These are phyloP conservation scores for Jacana jacana DNA, from an alignment of 2,113 vertebrate genomes.

Conservation along the genomic window DNA sequence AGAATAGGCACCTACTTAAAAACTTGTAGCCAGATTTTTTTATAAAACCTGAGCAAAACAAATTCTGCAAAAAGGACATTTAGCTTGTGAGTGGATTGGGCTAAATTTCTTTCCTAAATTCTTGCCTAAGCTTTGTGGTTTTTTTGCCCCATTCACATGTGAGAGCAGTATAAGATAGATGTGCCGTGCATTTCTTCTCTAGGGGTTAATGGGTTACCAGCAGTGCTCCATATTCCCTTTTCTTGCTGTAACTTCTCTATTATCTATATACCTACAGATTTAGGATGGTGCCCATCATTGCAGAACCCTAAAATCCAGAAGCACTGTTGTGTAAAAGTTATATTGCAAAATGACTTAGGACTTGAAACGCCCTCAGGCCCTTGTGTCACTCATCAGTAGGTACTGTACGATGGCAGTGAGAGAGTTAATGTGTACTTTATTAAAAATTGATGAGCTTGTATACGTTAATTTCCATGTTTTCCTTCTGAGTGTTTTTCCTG, in stretches of 20 bases:
- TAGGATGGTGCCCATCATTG: neutral
- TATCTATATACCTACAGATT: neutral
- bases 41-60: neutral
- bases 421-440: neutral
- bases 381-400: neutral
- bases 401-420: neutral
- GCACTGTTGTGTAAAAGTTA: neutral
- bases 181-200: neutral
- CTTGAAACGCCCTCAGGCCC: neutral
- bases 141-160: neutral
- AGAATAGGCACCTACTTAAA: neutral
- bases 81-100: neutral
- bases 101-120: neutral
- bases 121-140: neutral
- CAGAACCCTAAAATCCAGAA: neutral
- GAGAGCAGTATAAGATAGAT: neutral
- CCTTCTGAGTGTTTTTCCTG: neutral
- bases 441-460: neutral
- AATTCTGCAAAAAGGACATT: neutral
- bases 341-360: neutral
- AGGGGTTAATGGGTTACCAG: neutral
- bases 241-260: neutral
- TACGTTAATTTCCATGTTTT: slow-evolving; percentile 5
- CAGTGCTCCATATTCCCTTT: neutral
- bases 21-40: neutral